A percentile compares a stretch with the other conserved stretches of the same genome.
phyloP scores from a whole-genome alignment of 2,113 vertebrate genomes.

The Galbula dea region DNA sequence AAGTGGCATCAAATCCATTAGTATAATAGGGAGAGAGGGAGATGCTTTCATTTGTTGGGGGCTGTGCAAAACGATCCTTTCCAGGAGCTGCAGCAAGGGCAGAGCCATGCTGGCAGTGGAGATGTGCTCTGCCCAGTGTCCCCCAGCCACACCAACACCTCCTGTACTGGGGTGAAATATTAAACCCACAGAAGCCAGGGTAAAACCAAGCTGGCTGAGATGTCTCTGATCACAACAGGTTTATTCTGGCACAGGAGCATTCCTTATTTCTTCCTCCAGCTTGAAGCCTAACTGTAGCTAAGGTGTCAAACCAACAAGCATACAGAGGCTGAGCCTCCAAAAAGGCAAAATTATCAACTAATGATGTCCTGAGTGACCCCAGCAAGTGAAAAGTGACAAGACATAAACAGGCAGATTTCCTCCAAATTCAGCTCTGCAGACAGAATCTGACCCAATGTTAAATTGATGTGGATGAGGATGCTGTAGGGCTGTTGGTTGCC shows the following conservation, averaged over 20 bases:
- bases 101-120: background rate
- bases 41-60: background rate
- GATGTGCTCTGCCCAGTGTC: background rate
- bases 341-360: background rate
- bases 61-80: background rate
- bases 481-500: background rate
- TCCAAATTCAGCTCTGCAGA: background rate
- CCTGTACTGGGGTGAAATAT: background rate
- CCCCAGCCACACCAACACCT: background rate
- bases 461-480: background rate
- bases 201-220: background rate
- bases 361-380: background rate
- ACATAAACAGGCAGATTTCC: background rate
- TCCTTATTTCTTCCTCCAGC: background rate
- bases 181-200: background rate
- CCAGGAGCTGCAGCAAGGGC: background rate
- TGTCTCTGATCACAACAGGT: accelerated
- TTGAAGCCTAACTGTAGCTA: background rate
- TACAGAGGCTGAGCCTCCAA: accelerated
- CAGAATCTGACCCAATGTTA: background rate
- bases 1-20: slow-evolving; percentile 54
- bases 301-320: background rate
- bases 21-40: background rate
- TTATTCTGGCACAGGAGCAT: background rate
- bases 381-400: background rate